phyloP scores from a whole-genome alignment of 2,113 vertebrate genomes.

The Halcyon malimbica region DNA sequence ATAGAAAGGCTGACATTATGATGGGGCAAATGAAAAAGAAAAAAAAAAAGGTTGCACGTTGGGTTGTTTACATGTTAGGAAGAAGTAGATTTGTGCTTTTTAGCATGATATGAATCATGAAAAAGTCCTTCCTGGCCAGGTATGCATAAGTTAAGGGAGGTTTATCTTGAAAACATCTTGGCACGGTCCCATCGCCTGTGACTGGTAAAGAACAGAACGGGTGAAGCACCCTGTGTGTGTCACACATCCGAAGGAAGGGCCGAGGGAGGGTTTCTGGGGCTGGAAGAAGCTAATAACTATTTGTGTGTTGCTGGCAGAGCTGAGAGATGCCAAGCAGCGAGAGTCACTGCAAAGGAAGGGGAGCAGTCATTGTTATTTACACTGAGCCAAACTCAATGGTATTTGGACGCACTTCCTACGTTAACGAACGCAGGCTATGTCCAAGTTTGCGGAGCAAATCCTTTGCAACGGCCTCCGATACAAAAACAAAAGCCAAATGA shows the following conservation, averaged over 20 bases:
- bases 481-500: neutral
- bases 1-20: neutral
- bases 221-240: neutral
- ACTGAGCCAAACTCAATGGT: slow-evolving; percentile 39
- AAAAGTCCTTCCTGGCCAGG: neutral
- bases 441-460: neutral
- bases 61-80: neutral
- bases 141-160: neutral
- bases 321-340: neutral
- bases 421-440: neutral
- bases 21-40: neutral
- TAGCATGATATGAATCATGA: neutral
- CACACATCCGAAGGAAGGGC: neutral
- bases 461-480: neutral
- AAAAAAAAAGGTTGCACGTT: no score
- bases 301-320: neutral
- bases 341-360: slow-evolving; percentile 34
- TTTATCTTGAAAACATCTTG: neutral
- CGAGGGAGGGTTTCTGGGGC: neutral
- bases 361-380: neutral
- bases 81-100: neutral
- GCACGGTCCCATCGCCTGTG: neutral
- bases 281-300: neutral
- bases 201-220: neutral
- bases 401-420: neutral